These are phyloP conservation scores for Bothrops jararaca DNA, from an alignment of 2,113 vertebrate genomes.

Conservation along the genomic window DNA sequence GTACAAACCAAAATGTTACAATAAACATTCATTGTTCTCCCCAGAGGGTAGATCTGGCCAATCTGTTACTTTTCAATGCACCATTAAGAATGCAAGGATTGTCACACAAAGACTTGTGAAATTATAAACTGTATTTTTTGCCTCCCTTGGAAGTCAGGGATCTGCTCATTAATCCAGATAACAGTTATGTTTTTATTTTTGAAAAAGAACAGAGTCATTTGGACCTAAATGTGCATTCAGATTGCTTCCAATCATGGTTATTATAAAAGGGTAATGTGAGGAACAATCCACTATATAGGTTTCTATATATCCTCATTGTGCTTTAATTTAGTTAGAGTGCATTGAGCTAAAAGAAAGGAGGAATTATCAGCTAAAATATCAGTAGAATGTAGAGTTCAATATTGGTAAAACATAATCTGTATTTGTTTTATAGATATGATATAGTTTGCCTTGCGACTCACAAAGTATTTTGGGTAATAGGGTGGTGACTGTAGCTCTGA, in stretches of 20 bases:
- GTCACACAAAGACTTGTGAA: neutral
- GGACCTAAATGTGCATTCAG: neutral
- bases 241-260: neutral
- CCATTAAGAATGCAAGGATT: neutral
- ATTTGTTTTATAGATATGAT: neutral
- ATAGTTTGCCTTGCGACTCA: neutral
- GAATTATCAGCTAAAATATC: neutral
- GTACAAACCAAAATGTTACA: neutral
- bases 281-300: neutral
- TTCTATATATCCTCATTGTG: neutral
- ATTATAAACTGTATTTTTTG: neutral
- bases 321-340: neutral
- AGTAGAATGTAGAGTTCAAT: neutral
- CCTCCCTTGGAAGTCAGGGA: neutral
- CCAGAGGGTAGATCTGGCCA: neutral
- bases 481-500: neutral
- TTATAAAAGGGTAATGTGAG: neutral
- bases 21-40: neutral
- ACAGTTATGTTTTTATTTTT: neutral
- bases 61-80: neutral
- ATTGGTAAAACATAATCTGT: neutral
- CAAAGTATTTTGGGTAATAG: neutral
- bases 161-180: neutral
- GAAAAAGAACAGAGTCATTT: neutral
- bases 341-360: neutral